A percentile compares a stretch with the other conserved stretches of the same genome.
Conservation (phyloP, 2,797 vertebrate genomes). For the Rhinella marina region DNA sequence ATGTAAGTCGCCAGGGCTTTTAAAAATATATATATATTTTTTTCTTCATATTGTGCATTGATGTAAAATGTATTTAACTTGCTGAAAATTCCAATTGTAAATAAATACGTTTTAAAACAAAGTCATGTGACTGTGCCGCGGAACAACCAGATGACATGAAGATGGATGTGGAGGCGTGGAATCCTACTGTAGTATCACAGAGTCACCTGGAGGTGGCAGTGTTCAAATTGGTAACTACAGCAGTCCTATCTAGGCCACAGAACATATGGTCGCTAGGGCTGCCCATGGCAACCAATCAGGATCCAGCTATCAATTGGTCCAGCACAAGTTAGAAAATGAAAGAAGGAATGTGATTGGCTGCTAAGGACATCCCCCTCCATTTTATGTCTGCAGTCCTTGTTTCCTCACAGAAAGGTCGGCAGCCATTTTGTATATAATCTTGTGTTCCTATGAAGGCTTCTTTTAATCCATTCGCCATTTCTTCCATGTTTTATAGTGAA, state of each 20-base stretch:
- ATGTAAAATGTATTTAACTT: not conserved
- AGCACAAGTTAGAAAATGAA: not conserved
- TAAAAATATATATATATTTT: not conserved
- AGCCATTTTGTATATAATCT: not conserved
- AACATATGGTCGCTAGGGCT: not conserved
- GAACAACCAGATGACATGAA: not conserved
- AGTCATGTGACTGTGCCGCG: not conserved
- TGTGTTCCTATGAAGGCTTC: too few relatives aligned
- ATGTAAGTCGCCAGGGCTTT: not conserved
- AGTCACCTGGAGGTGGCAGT: not conserved
- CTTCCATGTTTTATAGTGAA: too few relatives aligned
- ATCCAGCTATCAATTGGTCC: not conserved
- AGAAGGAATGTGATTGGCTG: not conserved
- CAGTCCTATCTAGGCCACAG: not conserved
- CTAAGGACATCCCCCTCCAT: not conserved
- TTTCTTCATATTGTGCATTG: not conserved
- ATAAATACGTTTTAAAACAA: conserved; percentile 22
- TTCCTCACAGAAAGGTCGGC: not conserved
- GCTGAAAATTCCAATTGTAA: conserved; percentile 13
- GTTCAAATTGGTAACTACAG: not conserved
- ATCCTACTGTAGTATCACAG: not conserved
- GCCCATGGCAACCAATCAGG: conserved; percentile 10
- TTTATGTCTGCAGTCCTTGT: not conserved
- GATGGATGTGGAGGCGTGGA: not conserved
- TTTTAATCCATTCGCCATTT: too few relatives aligned